These are phyloP conservation scores for Drosophila sproati DNA, from an alignment of 1,140 invertebrate genomes.

Conservation along the genomic window DNA sequence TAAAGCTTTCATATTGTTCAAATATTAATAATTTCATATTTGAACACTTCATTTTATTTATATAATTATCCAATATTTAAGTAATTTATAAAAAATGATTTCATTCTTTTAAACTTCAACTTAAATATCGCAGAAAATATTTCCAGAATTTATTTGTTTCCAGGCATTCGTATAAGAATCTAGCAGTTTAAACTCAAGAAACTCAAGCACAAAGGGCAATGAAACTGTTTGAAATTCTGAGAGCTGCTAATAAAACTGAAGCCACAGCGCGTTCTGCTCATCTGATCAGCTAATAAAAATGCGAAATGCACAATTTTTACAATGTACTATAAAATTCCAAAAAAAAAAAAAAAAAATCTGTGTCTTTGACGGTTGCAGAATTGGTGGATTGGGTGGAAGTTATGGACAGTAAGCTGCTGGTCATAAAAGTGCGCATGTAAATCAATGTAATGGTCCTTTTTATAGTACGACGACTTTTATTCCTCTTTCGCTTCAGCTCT, in stretches of 20 bases:
- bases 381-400: conserved; percentile 8
- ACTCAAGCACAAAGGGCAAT: conserved; percentile 38
- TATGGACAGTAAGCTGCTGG: conserved; percentile 46
- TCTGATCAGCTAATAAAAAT: conserved; percentile 59
- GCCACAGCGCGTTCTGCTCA: conserved; percentile 50
- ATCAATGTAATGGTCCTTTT: conserved; percentile 63
- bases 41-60: no score
- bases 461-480: conserved; percentile 40
- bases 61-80: no score
- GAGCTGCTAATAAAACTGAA: conserved; percentile 51
- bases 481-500: neutral
- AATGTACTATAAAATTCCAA: conserved; percentile 51
- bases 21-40: no score
- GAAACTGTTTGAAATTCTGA: conserved; percentile 45
- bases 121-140: no score
- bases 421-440: conserved; percentile 58
- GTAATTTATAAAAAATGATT: no score
- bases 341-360: conserved; percentile 11
- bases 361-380: conserved; percentile 1
- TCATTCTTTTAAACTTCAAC: no score
- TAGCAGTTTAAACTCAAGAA: conserved; percentile 6
- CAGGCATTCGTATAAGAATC: neutral
- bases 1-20: no score
- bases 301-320: conserved; percentile 56
- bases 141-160: neutral